phyloP scores from a whole-genome alignment of 2,797 vertebrate species.

The Scleropages formosus region DNA sequence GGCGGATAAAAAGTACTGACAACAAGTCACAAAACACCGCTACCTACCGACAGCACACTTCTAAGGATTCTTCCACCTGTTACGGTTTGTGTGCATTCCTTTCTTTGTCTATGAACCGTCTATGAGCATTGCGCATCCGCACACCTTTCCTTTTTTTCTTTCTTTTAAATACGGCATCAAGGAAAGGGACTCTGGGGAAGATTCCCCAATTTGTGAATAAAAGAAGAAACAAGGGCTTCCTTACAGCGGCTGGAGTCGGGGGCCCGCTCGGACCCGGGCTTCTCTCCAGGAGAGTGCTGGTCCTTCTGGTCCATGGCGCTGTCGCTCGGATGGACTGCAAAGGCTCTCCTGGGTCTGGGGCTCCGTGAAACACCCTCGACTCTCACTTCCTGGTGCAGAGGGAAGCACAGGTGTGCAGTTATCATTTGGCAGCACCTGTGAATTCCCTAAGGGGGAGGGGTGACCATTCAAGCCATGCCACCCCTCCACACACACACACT shows the following conservation, averaged over 20 bases:
- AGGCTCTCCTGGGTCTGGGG: constrained; percentile 16
- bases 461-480: background rate
- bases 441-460: background rate
- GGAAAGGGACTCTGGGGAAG: background rate
- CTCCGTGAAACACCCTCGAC: constrained; percentile 11
- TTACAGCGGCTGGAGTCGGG: constrained; percentile 26
- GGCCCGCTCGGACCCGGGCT: background rate
- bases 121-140: background rate
- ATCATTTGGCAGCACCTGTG: constrained; percentile 4
- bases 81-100: constrained; percentile 7
- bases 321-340: background rate
- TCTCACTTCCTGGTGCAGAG: constrained; percentile 30
- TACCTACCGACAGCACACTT: constrained; percentile 16
- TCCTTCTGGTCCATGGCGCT: background rate
- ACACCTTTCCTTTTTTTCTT: background rate
- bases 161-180: background rate
- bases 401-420: background rate
- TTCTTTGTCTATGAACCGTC: constrained; percentile 31
- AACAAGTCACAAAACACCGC: constrained; percentile 31
- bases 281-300: background rate
- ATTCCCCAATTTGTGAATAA: background rate
- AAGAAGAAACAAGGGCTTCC: background rate
- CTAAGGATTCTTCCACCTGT: background rate
- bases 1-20: constrained; percentile 32
- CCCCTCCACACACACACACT: background rate